A percentile compares a stretch with the other conserved stretches of the same genome.
phyloP scores from a whole-genome alignment of 1,140 invertebrate species.

The Drosophila arizonae region DNA sequence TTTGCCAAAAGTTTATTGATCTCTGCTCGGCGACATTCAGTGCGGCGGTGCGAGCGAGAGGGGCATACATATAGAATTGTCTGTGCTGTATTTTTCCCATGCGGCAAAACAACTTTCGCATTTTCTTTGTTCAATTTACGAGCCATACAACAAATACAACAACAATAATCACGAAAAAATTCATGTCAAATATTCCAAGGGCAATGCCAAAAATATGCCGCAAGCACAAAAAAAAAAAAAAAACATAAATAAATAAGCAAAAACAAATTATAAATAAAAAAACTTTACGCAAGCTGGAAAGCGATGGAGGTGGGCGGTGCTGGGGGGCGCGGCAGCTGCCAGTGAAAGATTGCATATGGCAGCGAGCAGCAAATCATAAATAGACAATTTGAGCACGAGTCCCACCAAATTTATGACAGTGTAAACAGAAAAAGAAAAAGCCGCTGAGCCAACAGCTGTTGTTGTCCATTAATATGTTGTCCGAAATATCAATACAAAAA shows the following conservation, averaged over 20 bases:
- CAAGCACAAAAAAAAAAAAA: conserved; percentile 15
- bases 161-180: conserved; percentile 21
- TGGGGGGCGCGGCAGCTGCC: not conserved
- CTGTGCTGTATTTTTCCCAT: not conserved
- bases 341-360: conserved; percentile 69
- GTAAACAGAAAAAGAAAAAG: conserved; percentile 37
- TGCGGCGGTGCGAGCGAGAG: conserved; percentile 1
- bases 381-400: conserved; percentile 53
- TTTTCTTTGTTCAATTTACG: conserved; percentile 48
- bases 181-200: conserved; percentile 76
- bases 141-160: conserved; percentile 12
- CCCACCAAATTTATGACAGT: conserved; percentile 63
- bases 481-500: conserved; percentile 1
- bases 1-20: conserved; percentile 81
- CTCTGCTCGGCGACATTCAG: conserved; percentile 54
- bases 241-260: conserved; percentile 2
- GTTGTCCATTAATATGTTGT: conserved; percentile 32
- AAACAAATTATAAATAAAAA: conserved; percentile 18
- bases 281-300: conserved; percentile 49
- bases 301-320: not conserved
- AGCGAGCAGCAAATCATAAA: conserved; percentile 54
- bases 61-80: not conserved
- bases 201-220: conserved; percentile 65
- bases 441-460: conserved; percentile 36
- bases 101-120: conserved; percentile 43